Conservation (phyloP, 1,140 invertebrate genomes). For the Notospermus geniculatus region DNA sequence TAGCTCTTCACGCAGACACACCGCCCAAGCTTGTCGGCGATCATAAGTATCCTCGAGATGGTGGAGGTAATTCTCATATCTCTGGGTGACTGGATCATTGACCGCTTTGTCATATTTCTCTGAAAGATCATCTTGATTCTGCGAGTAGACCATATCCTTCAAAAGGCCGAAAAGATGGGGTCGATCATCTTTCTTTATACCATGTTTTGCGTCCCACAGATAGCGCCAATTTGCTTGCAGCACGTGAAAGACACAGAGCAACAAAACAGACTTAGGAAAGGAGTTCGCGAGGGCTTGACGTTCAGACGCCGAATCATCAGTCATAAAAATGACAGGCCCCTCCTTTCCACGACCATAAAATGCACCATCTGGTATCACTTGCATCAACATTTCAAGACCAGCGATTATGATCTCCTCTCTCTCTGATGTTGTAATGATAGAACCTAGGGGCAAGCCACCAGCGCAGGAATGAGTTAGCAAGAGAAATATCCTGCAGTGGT, state of each 20-base stretch:
- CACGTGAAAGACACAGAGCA: conserved; percentile 4
- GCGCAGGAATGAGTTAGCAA: conserved; percentile 12
- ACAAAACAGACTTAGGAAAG: not conserved
- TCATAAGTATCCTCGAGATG: conserved; percentile 4
- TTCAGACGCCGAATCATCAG: not conserved
- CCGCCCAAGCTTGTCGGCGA: conserved; percentile 9
- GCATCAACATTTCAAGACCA: not conserved
- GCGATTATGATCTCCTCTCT: conserved; percentile 14
- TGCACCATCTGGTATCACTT: not conserved
- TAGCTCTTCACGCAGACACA: not conserved
- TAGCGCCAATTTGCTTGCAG: conserved; percentile 1
- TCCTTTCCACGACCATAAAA: conserved; percentile 1
- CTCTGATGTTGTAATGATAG: conserved; percentile 15
- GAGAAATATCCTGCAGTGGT: conserved; percentile 20
- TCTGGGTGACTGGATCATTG: not conserved
- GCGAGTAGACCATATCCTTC: conserved; percentile 7
- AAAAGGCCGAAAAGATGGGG: conserved; percentile 10
- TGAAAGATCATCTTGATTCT: not conserved
- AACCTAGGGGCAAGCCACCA: conserved; percentile 12
- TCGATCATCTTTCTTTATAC: conserved; percentile 1
- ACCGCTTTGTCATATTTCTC: not conserved
- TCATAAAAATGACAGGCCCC: conserved; percentile 1
- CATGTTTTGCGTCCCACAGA: conserved; percentile 3
- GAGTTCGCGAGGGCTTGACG: not conserved
- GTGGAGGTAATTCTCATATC: not conserved